phyloP scores from a whole-genome alignment of 37 sponge, comb jelly and placozoan species.

The Cliona cf. orientalis region DNA sequence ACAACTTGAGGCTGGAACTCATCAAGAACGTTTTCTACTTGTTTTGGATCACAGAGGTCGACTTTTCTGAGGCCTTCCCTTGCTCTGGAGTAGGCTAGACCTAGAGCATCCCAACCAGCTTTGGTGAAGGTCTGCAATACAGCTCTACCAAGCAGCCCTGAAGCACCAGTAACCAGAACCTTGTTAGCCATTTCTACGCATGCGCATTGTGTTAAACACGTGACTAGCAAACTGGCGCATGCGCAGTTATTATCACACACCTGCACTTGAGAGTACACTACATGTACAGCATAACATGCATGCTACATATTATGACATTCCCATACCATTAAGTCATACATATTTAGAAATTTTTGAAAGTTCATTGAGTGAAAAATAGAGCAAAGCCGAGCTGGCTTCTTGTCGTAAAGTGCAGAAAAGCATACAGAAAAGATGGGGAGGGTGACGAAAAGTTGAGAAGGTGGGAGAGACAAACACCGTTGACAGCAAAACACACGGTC shows the following conservation, averaged over 20 bases:
- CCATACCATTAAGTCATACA: no score
- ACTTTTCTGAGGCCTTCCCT: conserved; percentile 54
- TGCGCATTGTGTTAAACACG: no score
- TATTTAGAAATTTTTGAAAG: neutral
- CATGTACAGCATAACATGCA: no score
- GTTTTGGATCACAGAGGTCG: conserved; percentile 53
- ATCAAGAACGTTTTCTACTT: conserved; percentile 53
- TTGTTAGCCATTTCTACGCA: conserved; percentile 60
- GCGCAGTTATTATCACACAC: no score
- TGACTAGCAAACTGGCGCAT: no score
- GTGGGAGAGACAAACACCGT: neutral
- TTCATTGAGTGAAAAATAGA: neutral
- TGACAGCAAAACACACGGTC: conserved; percentile 5
- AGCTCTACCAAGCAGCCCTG: conserved; percentile 85
- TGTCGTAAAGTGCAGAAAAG: neutral
- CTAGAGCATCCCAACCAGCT: conserved; percentile 63
- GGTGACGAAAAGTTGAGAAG: neutral
- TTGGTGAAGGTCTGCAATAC: conserved; percentile 38
- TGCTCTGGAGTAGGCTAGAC: conserved; percentile 80
- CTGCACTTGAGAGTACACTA: no score
- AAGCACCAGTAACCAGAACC: conserved; percentile 90
- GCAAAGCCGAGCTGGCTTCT: neutral
- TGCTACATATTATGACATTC: no score
- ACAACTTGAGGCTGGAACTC: conserved; percentile 73
- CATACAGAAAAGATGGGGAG: neutral